phyloP scores from a whole-genome alignment of 2,797 vertebrate species.

The Malacoraja senta region DNA sequence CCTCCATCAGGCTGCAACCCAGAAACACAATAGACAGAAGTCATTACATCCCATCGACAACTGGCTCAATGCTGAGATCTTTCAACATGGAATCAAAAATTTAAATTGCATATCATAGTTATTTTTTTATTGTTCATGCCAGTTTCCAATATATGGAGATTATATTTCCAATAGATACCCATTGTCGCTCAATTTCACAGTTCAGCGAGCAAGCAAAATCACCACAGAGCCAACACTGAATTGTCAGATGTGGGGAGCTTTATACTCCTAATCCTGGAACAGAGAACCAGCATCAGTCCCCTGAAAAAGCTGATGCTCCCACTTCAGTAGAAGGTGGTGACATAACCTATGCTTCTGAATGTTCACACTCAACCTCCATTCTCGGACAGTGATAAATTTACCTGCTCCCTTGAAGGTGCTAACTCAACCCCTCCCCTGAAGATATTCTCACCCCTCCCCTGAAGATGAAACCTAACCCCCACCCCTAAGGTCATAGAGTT shows the following conservation, averaged over 20 bases:
- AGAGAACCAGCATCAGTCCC: too few relatives aligned
- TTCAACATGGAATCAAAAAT: not conserved
- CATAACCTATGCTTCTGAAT: not conserved
- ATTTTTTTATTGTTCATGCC: not conserved
- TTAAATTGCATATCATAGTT: not conserved
- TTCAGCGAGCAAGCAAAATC: not conserved
- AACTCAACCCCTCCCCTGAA: not conserved
- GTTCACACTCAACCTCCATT: not conserved
- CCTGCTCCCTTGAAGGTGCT: not conserved
- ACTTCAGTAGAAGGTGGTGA: too few relatives aligned
- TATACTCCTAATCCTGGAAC: too few relatives aligned
- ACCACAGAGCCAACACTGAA: not conserved
- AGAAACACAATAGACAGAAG: too few relatives aligned
- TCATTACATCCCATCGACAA: not conserved
- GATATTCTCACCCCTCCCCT: not conserved
- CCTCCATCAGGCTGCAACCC: not conserved
- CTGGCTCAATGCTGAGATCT: not conserved
- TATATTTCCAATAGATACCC: not conserved
- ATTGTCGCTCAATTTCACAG: not conserved
- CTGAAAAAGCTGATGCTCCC: not conserved
- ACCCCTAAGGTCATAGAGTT: not conserved
- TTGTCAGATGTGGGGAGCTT: not conserved
- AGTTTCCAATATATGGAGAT: not conserved
- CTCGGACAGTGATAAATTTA: not conserved
- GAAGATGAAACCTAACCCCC: not conserved